Evolutionary conservation across 2,113 vertebrate genomes (phyloP).

Genomic region (Lagopus leucura): DNA sequence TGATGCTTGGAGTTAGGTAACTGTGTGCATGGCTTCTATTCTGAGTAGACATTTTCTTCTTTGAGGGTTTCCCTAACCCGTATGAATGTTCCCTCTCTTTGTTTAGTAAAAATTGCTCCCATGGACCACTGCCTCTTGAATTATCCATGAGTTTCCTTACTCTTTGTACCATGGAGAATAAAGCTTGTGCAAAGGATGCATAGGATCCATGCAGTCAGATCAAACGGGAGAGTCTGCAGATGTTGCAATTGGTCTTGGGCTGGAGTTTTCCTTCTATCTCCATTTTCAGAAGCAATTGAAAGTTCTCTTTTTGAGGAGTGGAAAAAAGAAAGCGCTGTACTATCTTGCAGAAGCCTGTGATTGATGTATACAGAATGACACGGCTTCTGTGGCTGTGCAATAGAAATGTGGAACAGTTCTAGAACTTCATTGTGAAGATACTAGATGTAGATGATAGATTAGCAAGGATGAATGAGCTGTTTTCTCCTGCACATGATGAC

Average conservation of each 20-base stretch:
- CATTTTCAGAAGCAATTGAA: neutral
- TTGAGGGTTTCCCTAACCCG: neutral
- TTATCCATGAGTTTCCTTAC: neutral
- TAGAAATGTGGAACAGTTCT: neutral
- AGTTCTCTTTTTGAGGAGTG: neutral
- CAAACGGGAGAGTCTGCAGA: neutral
- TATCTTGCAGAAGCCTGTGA: neutral
- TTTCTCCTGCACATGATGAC: neutral
- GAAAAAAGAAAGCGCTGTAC: neutral
- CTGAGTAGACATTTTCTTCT: neutral
- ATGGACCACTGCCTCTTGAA: conserved; percentile 44
- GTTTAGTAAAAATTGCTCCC: neutral
- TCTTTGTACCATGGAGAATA: neutral
- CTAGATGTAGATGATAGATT: neutral
- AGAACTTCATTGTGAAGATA: neutral
- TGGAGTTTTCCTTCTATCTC: neutral
- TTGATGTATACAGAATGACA: neutral
- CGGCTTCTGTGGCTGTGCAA: neutral
- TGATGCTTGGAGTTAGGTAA: neutral
- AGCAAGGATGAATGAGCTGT: neutral
- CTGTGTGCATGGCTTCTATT: neutral
- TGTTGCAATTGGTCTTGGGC: neutral
- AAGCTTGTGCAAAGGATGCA: neutral
- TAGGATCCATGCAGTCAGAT: neutral
- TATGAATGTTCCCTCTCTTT: neutral